Conservation (phyloP, 2,888 invertebrate genomes). For the Ectemnius continuus region DNA sequence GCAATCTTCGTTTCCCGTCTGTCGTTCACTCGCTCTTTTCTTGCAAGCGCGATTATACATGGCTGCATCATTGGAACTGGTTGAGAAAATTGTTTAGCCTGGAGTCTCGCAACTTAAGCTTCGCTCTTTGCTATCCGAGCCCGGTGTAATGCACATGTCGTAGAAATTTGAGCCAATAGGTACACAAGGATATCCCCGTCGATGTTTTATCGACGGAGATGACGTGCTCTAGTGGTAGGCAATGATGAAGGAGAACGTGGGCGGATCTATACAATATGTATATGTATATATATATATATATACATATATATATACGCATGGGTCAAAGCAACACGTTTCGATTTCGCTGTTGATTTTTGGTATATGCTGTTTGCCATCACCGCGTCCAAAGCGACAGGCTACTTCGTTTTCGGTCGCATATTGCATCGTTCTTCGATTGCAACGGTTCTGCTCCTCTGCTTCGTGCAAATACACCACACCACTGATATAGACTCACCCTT, state of each 20-base stretch:
- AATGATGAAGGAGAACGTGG: conserved; percentile 1
- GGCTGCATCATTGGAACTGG: too few species aligned
- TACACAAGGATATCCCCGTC: not conserved
- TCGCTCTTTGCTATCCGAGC: too few species aligned
- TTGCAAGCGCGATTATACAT: too few species aligned
- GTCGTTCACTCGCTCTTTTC: too few species aligned
- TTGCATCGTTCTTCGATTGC: conserved; percentile 51
- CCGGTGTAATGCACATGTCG: too few species aligned
- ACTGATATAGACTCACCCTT: too few species aligned
- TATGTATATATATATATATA: too few species aligned
- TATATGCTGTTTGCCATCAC: conserved; percentile 68
- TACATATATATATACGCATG: conserved; percentile 43
- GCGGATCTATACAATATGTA: too few species aligned
- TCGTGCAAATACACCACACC: conserved; percentile 3
- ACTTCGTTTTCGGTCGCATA: conserved; percentile 60
- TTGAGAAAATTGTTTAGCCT: too few species aligned
- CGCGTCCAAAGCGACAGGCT: conserved; percentile 41
- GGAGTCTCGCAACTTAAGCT: too few species aligned
- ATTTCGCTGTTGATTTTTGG: conserved; percentile 62
- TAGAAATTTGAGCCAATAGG: too few species aligned
- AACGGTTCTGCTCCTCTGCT: not conserved
- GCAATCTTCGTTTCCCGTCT: too few species aligned
- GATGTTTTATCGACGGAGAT: not conserved
- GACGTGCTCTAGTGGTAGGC: not conserved
- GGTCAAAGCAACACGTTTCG: conserved; percentile 48